Evolutionary conservation across 2,888 invertebrate genomes (phyloP).

Genomic region (Antitype chi): DNA sequence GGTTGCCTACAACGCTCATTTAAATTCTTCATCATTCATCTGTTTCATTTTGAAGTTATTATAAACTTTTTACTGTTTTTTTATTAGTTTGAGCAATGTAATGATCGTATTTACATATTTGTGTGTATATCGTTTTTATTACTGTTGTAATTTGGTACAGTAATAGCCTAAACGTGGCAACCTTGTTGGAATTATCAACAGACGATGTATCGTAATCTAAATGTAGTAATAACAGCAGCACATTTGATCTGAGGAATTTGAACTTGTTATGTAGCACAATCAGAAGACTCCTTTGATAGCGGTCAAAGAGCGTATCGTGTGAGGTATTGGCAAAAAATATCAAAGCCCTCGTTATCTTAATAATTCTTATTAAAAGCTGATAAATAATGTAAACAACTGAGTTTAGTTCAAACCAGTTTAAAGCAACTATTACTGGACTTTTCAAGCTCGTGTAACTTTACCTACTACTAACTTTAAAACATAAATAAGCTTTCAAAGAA

Average conservation of each 20-base stretch:
- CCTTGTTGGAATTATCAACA: constrained; percentile 53
- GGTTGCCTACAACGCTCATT: constrained; percentile 40
- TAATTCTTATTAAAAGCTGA: constrained; percentile 1
- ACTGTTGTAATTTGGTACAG: constrained; percentile 6
- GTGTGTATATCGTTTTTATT: constrained; percentile 38
- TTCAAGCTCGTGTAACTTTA: constrained; percentile 6
- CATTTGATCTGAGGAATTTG: constrained; percentile 43
- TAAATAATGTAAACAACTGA: constrained; percentile 2
- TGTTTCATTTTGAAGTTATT: constrained; percentile 49
- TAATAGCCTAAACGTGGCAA: constrained; percentile 24
- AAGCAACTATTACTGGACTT: constrained; percentile 9
- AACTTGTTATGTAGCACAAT: constrained; percentile 38
- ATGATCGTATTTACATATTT: constrained; percentile 35
- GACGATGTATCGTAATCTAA: constrained; percentile 42
- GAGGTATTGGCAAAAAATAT: constrained; percentile 15
- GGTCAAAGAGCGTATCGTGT: constrained; percentile 11
- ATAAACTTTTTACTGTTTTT: constrained; percentile 42
- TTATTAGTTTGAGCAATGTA: constrained; percentile 28
- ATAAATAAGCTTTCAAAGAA: constrained; percentile 29
- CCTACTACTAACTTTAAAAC: constrained; percentile 3
- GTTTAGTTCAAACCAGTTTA: constrained; percentile 29
- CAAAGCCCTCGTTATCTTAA: constrained; percentile 26
- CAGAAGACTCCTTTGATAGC: constrained; percentile 10
- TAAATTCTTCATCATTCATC: constrained; percentile 39
- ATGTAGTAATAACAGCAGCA: constrained; percentile 45